Conservation (phyloP, 1,140 invertebrate species). For the Pachypeltis micranthus region DNA sequence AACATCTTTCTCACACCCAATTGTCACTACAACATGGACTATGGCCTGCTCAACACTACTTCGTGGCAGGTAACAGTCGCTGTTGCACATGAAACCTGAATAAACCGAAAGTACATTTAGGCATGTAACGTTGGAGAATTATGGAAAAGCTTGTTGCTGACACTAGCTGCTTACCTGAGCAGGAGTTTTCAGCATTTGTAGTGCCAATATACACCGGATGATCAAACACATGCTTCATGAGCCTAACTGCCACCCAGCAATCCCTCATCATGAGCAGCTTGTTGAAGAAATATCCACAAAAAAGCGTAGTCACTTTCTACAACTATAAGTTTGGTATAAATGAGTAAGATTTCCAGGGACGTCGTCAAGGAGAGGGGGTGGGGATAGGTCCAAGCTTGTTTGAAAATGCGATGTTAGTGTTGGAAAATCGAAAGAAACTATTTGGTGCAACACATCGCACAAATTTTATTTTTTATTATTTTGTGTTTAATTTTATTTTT, state of each 20-base stretch:
- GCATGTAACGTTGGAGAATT: background rate
- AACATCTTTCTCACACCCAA: constrained; percentile 47
- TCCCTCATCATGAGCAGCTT: constrained; percentile 29
- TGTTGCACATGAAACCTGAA: constrained; percentile 54
- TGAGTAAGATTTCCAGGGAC: no score
- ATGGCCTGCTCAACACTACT: constrained; percentile 40
- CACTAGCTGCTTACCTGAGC: constrained; percentile 1
- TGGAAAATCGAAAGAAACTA: no score
- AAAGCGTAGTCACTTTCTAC: no score
- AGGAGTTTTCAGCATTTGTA: background rate
- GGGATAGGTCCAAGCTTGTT: no score
- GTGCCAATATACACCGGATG: constrained; percentile 14
- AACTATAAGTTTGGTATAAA: no score
- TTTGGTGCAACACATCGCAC: no score
- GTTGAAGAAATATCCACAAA: no score
- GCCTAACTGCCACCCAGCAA: constrained; percentile 25
- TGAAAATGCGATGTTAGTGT: no score
- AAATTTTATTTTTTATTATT: no score
- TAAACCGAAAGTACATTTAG: background rate
- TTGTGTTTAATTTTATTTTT: no score
- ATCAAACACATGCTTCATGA: constrained; percentile 19
- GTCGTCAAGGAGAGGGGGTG: no score
- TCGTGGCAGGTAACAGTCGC: constrained; percentile 35
- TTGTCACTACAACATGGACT: constrained; percentile 42
- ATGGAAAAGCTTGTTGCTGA: background rate